These are phyloP conservation scores for Silurus glanis DNA, from an alignment of 2,113 vertebrate genomes.

Conservation along the genomic window DNA sequence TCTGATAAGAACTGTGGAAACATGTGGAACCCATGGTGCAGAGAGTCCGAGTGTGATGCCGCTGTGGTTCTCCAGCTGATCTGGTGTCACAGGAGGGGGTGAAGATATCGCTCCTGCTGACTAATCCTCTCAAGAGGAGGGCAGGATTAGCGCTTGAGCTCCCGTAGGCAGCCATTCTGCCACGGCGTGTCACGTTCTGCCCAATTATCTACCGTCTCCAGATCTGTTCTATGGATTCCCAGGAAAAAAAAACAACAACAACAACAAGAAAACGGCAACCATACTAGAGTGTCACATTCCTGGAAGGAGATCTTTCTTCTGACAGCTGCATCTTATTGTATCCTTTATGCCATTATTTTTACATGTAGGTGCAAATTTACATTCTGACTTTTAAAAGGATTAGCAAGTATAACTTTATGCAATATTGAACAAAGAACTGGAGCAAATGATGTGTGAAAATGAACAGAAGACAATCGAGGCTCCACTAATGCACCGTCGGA, in stretches of 20 bases:
- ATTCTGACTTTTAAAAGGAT: conserved; percentile 7
- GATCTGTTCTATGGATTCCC: conserved; percentile 41
- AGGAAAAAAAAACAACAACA: conserved; percentile 9
- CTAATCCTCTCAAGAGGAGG: conserved; percentile 50
- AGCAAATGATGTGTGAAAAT: conserved; percentile 33
- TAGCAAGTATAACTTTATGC: conserved; percentile 37
- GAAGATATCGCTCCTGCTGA: conserved; percentile 46
- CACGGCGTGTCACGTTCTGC: conserved; percentile 44
- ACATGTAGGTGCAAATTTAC: not conserved
- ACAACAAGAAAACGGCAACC: not conserved
- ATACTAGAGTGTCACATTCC: not conserved
- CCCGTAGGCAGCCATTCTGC: conserved; percentile 47
- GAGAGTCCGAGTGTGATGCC: conserved; percentile 18
- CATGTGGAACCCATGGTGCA: not conserved
- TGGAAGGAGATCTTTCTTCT: not conserved
- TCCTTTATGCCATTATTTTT: not conserved
- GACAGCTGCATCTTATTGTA: not conserved
- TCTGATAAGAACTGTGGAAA: not conserved
- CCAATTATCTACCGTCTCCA: conserved; percentile 58
- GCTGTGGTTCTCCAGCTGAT: conserved; percentile 24
- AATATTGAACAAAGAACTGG: conserved; percentile 40
- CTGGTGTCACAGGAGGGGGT: conserved; percentile 28
- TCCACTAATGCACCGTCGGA: conserved; percentile 6
- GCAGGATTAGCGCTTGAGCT: conserved; percentile 43
- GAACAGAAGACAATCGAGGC: conserved; percentile 29